Percentiles rank a stretch among this genome's conserved stretches.
These are phyloP conservation scores for Rhagoletis pomonella DNA, from an alignment of 1,140 invertebrate genomes.

Conservation along the genomic window DNA sequence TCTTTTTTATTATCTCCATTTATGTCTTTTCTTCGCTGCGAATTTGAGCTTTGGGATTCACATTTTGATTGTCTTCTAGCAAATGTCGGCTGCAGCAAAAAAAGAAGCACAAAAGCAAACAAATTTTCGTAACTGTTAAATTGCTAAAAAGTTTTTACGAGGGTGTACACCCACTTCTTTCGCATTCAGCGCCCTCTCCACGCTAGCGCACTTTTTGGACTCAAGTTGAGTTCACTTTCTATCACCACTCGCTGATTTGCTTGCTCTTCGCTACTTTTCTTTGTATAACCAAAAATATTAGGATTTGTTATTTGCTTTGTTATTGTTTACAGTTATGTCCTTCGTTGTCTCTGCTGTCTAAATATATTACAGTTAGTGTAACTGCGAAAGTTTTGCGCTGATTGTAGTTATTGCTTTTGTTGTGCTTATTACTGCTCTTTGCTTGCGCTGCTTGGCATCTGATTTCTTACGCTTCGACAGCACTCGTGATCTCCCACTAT, in stretches of 20 bases:
- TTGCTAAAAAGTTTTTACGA: slow-evolving; percentile 45
- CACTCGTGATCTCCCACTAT: not conserved
- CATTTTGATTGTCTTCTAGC: slow-evolving; percentile 28
- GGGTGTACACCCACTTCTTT: not conserved
- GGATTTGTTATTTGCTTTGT: slow-evolving; percentile 14
- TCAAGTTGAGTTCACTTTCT: not conserved
- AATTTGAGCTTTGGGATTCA: slow-evolving; percentile 31
- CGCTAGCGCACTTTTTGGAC: too few species aligned
- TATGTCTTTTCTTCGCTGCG: not conserved
- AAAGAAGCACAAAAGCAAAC: not conserved
- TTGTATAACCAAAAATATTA: not conserved
- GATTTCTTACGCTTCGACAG: slow-evolving; percentile 32
- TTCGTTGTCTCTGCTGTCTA: slow-evolving; percentile 11
- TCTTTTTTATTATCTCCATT: slow-evolving; percentile 43
- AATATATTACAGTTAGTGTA: slow-evolving; percentile 20
- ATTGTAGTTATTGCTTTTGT: slow-evolving; percentile 54
- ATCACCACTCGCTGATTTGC: not conserved
- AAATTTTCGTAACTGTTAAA: slow-evolving; percentile 39
- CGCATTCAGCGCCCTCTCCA: not conserved
- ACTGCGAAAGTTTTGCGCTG: slow-evolving; percentile 31
- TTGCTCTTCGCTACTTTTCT: not conserved
- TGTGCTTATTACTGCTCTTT: slow-evolving; percentile 46
- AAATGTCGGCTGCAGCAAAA: not conserved
- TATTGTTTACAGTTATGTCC: slow-evolving; percentile 15
- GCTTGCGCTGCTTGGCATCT: slow-evolving; percentile 21